Base-by-base conservation (phyloP, 2,888 invertebrate genomes). In the Dasysyrphus albostriatus region DNA sequence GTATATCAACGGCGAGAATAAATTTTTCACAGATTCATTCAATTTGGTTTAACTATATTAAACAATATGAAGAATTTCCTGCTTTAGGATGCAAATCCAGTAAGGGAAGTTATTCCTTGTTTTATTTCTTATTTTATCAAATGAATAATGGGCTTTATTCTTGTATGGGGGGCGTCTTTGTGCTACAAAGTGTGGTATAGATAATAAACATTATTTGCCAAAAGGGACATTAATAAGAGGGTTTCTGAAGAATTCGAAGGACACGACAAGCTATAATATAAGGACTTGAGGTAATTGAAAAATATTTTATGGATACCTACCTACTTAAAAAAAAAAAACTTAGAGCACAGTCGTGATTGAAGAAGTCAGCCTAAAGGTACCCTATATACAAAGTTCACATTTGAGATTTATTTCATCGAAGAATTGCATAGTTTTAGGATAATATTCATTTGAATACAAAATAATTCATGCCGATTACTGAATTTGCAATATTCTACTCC, bases 61-160 rank as follows among this genome's bases (percentile, higher is more conserved):
- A 78, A 73, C 47, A 72, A 79, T 75, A 75, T 84, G 75, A 84
- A 65, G 79, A 83, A 83, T 83, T 79, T 80, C 73, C 67, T 80
- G 83, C 58, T 72, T 75, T 78, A 74, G 74, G 74, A 81, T 74
- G 82, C 69, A 82, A 82, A 85, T 82, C 82, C 73, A 74, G 81
- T 76, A 19, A 12, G 12, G 49, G 32, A 49, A 37, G 16, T 44
- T 32, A 29, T n/a, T 10, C 29, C 29, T 5, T 42, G 14, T 8
- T 29, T 63, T 42, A 37, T 67, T 47, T 51, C 59, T 14, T 42
- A 37, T 19, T 61, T 69, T 82, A 84, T 85, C 69, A 82, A 77
- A 82, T 85, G 82, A 85, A 9, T 82, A 49, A 82, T 85, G 77
- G 67, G 75, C 12, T 72, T 39, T 42, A 49, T 39, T 24, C 24